These are phyloP conservation scores for Anaspis maculata DNA, from an alignment of 2,888 invertebrate species.

Conservation along the genomic window DNA sequence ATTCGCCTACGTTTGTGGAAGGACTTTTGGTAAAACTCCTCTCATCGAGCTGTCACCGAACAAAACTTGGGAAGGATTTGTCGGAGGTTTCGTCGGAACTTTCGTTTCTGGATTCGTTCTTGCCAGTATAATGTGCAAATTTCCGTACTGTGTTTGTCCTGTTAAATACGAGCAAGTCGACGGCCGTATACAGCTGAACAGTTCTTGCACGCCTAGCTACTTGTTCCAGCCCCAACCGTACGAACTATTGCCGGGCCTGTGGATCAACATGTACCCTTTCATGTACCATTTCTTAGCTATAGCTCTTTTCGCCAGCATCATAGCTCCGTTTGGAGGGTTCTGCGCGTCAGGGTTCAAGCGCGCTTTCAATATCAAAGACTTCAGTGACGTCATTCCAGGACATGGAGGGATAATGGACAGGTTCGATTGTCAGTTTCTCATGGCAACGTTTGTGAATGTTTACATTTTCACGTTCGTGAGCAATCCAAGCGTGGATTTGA, in stretches of 20 bases:
- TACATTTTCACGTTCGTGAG: conserved; percentile 96
- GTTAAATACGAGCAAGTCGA: too few relatives aligned
- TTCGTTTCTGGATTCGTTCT: conserved; percentile 80
- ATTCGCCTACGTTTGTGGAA: conserved; percentile 98
- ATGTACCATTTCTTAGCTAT: conserved; percentile 88
- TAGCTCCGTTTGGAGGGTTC: conserved; percentile 99
- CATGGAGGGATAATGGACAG: conserved; percentile 99
- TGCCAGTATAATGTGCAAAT: conserved; percentile 26
- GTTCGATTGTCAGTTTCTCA: conserved; percentile 98
- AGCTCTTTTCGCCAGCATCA: conserved; percentile 93
- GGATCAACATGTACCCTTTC: conserved; percentile 68
- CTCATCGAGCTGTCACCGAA: conserved; percentile 97
- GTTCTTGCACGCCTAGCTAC: conserved; percentile 22
- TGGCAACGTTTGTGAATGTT: conserved; percentile 99
- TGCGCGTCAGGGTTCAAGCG: conserved; percentile 99
- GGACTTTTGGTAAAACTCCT: conserved; percentile 97
- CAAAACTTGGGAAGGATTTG: conserved; percentile 99
- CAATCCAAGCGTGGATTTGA: conserved; percentile 81
- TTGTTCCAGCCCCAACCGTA: conserved; percentile 17
- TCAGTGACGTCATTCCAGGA: conserved; percentile 97
- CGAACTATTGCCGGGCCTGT: conserved; percentile 3
- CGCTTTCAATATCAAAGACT: conserved; percentile 96
- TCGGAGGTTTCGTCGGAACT: conserved; percentile 93
- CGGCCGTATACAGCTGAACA: conserved; percentile 21
- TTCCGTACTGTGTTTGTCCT: conserved; percentile 27